Evolutionary conservation across 1,140 invertebrate species (phyloP).

Genomic region (Zeugodacus cucurbitae): DNA sequence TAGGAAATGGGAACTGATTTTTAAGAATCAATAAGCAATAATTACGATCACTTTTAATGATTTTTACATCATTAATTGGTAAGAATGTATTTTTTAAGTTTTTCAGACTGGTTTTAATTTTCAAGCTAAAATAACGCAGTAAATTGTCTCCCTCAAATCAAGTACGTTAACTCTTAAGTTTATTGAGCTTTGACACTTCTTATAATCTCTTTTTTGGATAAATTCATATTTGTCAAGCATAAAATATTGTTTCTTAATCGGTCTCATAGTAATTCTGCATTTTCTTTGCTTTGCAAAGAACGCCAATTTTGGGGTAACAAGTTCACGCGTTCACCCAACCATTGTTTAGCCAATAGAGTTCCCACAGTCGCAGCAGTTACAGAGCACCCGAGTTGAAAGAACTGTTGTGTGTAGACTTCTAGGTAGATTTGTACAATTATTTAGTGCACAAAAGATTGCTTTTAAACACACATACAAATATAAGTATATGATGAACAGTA

Average conservation of each 20-base stretch:
- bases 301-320: background rate
- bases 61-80: no score
- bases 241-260: background rate
- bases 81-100: no score
- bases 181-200: no score
- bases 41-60: no score
- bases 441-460: background rate
- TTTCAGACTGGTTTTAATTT: no score
- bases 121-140: no score
- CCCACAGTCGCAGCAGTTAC: background rate
- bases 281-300: background rate
- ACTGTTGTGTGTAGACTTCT: background rate
- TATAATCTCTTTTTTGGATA: no score
- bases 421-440: background rate
- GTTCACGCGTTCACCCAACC: background rate
- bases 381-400: background rate
- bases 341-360: background rate
- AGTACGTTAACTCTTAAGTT: no score
- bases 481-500: no score
- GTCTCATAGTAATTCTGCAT: background rate
- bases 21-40: no score
- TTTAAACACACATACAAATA: background rate
- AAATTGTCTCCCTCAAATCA: no score
- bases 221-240: background rate
- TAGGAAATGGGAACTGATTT: no score